A percentile compares a stretch with the other conserved stretches of the same genome.
These are phyloP conservation scores for Brachionus calyciflorus DNA, from an alignment of 1,140 invertebrate genomes.

Conservation along the genomic window DNA sequence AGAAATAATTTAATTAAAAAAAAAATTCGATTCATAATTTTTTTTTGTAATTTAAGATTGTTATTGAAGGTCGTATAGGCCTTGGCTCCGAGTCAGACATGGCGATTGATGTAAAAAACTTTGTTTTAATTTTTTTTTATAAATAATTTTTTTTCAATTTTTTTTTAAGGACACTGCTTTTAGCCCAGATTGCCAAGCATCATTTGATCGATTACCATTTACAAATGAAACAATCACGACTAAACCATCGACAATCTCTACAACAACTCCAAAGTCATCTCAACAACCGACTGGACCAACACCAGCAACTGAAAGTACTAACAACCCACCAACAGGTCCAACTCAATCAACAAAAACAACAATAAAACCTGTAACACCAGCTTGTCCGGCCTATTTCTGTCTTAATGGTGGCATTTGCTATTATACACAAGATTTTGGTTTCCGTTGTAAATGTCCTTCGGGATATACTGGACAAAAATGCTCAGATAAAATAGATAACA, in stretches of 20 bases:
- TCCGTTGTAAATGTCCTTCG: slow-evolving; percentile 52
- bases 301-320: background rate
- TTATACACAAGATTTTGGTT: slow-evolving; percentile 52
- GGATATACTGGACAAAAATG: slow-evolving; percentile 54
- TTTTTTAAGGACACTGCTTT: background rate
- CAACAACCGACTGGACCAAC: background rate
- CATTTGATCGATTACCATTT: background rate
- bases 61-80: slow-evolving; percentile 26
- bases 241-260: background rate
- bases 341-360: background rate
- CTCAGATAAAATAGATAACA: slow-evolving; percentile 48
- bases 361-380: background rate
- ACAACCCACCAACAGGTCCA: background rate
- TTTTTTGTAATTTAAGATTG: background rate
- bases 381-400: background rate
- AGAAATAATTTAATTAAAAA: background rate
- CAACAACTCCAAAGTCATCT: background rate
- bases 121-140: background rate
- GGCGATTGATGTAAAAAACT: slow-evolving; percentile 31
- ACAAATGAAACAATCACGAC: background rate
- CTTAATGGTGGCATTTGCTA: slow-evolving; percentile 22
- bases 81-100: slow-evolving; percentile 27
- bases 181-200: slow-evolving; percentile 5
- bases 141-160: background rate
- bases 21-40: background rate